Base-by-base conservation (phyloP, 1,140 invertebrate species). In the Drosophila tani region DNA sequence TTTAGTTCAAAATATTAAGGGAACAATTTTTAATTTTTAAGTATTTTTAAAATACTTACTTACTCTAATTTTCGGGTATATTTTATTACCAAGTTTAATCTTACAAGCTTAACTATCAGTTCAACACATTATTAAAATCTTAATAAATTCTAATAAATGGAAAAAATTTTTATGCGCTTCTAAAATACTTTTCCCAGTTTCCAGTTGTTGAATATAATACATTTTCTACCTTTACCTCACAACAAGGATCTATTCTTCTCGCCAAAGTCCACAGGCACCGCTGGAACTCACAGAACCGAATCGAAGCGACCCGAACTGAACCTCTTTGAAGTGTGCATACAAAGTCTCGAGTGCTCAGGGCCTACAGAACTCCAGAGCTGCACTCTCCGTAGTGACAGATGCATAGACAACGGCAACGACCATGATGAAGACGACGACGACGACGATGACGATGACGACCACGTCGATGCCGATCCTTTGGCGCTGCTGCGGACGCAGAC, bases 401-500 rank as follows among this genome's bases (percentile, higher is more conserved):
- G 69, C 65, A 64, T 79, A 79, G 75, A 79, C 75, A 79, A 69
- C 65, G 38, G 50, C 65, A 38, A 45, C 65, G 70, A 59, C 50
- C 40, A 57, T 58, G 66, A 50, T 45, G 58, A 65, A 53, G 43
- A 63, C 53, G 46, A 57, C 49, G 59, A 50, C 49, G 67, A 78
- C 38, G 49, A 62, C 40, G 63, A 78, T 45, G 65, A 68, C 69
- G 67, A 45, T 82, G 81, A 84, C 68, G 85, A 71, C 82, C 69
- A 71, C 62, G 75, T 81, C 82, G 70, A 79, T 71, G 75, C 82
- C 77, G 78, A 90, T 88, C 84, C 85, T 88, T 70, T 69, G 75
- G 58, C 75, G 83, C 71, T 80, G 81, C 70, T 75, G 68, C 75
- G 81, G 83, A 87, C 87, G 68, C 75, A 91, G 83, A 87, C 87